Conservation (phyloP, 2,113 vertebrate species). For the Engraulis encrasicolus region DNA sequence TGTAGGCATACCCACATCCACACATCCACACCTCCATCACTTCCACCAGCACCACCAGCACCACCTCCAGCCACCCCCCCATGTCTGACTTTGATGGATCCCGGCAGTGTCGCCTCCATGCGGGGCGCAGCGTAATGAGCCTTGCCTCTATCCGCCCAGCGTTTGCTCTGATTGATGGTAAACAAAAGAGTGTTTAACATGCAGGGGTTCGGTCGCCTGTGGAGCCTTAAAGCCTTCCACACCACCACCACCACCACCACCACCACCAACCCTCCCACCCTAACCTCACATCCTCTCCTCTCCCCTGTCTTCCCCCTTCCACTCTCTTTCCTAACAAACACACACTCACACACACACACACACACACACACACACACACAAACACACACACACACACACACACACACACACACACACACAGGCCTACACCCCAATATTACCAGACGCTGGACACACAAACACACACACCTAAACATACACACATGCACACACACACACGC, state of each 20-base stretch:
- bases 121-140: conserved; percentile 67
- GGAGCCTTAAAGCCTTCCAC: conserved; percentile 46
- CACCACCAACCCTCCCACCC: too few species aligned
- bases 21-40: too few species aligned
- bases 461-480: too few species aligned
- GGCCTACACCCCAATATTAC: too few species aligned
- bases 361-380: background rate
- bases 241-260: background rate
- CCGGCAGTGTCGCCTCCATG: conserved; percentile 50
- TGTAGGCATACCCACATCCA: too few species aligned
- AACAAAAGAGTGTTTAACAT: conserved; percentile 64
- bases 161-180: conserved; percentile 69
- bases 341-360: too few species aligned
- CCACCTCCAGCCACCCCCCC: background rate
- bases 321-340: too few species aligned
- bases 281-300: too few species aligned
- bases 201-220: conserved; percentile 44
- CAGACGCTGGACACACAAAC: background rate
- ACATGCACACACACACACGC: too few species aligned
- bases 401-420: background rate
- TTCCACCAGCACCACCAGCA: too few species aligned
- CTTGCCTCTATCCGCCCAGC: conserved; percentile 60
- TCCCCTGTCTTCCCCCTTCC: too few species aligned
- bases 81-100: conserved; percentile 64
- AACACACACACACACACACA: conserved; percentile 11